Evolutionary conservation across 2,888 invertebrate species (phyloP).

Genomic region (Eupsilia transversa): DNA sequence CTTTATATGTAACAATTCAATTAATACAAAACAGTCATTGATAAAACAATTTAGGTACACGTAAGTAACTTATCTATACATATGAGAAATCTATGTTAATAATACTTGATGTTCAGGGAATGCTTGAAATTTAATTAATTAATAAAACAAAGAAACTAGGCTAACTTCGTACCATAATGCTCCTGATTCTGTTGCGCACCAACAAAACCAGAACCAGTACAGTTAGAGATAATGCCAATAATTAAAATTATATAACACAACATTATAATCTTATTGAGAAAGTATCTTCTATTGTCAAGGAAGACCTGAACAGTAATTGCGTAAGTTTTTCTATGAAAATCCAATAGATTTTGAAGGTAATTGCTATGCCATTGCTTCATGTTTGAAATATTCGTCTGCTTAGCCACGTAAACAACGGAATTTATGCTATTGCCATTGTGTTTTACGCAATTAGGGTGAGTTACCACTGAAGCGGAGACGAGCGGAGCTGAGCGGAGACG

Average conservation of each 20-base stretch:
- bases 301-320: not conserved
- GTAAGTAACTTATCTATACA: not conserved
- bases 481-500: too few relatives aligned
- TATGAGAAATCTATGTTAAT: constrained; percentile 8
- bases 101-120: constrained; percentile 34
- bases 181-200: not conserved
- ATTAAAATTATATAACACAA: not conserved
- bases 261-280: constrained; percentile 1
- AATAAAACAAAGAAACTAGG: not conserved
- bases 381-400: not conserved
- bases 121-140: constrained; percentile 19
- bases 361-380: not conserved
- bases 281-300: not conserved
- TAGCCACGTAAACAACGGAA: not conserved
- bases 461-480: too few relatives aligned
- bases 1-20: constrained; percentile 10
- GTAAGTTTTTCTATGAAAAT: not conserved
- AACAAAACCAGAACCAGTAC: constrained; percentile 2
- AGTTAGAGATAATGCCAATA: not conserved
- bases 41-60: constrained; percentile 18
- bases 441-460: not conserved
- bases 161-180: not conserved
- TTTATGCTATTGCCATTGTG: not conserved
- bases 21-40: constrained; percentile 6
- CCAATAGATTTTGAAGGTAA: not conserved